Evolutionary conservation across 2,797 vertebrate species (phyloP).

Genomic region (Myotis daubentonii): DNA sequence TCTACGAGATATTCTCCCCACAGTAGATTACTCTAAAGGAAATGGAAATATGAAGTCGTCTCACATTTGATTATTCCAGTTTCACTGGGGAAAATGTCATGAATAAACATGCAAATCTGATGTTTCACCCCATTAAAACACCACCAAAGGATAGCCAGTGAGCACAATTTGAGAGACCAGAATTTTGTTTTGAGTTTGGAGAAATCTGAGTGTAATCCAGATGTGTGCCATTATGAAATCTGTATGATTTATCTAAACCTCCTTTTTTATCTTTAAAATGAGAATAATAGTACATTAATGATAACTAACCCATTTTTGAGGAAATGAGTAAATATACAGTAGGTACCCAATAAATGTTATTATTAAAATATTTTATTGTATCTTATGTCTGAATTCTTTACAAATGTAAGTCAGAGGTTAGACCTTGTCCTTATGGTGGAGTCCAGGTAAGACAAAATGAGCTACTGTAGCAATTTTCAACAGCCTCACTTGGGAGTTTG

Average conservation of each 20-base stretch:
- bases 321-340: neutral
- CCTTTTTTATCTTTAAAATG: neutral
- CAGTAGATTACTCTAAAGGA: neutral
- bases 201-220: neutral
- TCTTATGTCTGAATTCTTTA: neutral
- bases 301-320: neutral
- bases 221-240: neutral
- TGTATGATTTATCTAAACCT: neutral
- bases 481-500: neutral
- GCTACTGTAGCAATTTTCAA: neutral
- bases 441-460: neutral
- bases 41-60: neutral
- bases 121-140: neutral
- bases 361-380: neutral
- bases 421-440: neutral
- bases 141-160: neutral
- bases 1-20: conserved; percentile 1
- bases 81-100: neutral
- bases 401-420: neutral
- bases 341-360: neutral
- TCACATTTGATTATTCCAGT: neutral
- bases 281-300: neutral
- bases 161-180: neutral
- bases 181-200: neutral
- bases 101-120: neutral